Evolutionary conservation across 2,113 vertebrate species (phyloP).

Genomic region (Proterorhinus semilunaris): DNA sequence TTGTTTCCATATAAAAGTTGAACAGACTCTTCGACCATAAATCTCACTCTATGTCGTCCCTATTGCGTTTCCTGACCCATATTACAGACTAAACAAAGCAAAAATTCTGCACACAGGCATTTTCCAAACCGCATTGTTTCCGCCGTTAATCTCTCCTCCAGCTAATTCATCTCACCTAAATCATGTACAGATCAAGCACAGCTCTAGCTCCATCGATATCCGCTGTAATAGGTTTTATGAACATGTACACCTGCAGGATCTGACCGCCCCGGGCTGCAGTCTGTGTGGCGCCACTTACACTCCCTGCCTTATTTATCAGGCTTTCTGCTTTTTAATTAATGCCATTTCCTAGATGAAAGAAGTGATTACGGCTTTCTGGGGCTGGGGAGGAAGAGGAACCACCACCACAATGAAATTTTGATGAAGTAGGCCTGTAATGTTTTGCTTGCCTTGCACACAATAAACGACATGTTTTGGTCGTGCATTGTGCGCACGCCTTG

Average conservation of each 20-base stretch:
- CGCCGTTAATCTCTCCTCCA: slow-evolving; percentile 22
- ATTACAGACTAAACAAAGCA: slow-evolving; percentile 25
- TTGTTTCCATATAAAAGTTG: slow-evolving; percentile 11
- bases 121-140: slow-evolving; percentile 27
- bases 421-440: slow-evolving; percentile 49
- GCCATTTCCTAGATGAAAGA: slow-evolving; percentile 70
- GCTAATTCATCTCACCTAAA: slow-evolving; percentile 26
- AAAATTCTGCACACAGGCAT: slow-evolving; percentile 18
- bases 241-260: slow-evolving; percentile 47
- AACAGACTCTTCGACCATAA: slow-evolving; percentile 7
- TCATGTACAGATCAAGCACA: slow-evolving; percentile 16
- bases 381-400: slow-evolving; percentile 59
- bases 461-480: background rate
- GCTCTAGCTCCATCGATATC: slow-evolving; percentile 29
- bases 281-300: slow-evolving; percentile 38
- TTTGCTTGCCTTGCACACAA: slow-evolving; percentile 35
- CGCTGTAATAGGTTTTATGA: slow-evolving; percentile 35
- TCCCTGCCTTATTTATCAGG: slow-evolving; percentile 59
- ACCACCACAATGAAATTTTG: slow-evolving; percentile 56
- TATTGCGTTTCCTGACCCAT: slow-evolving; percentile 35
- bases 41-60: slow-evolving; percentile 14
- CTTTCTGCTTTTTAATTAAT: slow-evolving; percentile 72
- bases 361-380: slow-evolving; percentile 60
- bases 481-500: slow-evolving; percentile 48
- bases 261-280: slow-evolving; percentile 40